Base-by-base conservation (phyloP, 1,140 invertebrate species). In the Mactra quadrangularis region DNA sequence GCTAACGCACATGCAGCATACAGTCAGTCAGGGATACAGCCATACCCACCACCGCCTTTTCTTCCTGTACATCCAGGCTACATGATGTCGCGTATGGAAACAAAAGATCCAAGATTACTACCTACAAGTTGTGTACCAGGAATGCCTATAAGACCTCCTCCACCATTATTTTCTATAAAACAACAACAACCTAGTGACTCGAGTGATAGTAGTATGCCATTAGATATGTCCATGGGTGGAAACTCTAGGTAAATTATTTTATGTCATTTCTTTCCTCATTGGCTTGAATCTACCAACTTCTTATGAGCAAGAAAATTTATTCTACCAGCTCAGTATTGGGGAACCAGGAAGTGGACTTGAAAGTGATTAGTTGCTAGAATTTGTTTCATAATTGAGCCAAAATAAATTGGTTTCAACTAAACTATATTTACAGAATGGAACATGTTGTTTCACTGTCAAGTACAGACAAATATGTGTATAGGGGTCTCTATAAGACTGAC, bases 141-240 rank as follows among this genome's bases (percentile, higher is more conserved):
- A 2, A 33, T 55, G 70, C 70, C 70, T 19, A 22, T 55, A 9
- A 29, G 70, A 15, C 53, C 53, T 38, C 70, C 50, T 0, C 70
- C 50, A 45, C 45, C 52, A 31, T 31, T 31, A 27, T 38, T 57
- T 22, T 35, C 27, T 3, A 38, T 31, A 22, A 22, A 52, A 25
- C 38, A 55, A 33, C 47, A 68, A 27, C 27, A 9, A 1, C 64
- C 22, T 3, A 41, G n/a, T 3, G 31, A 31, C 29, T 38, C 45
- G 17, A 25, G 45, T 31, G 70, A 72, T 41, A 9, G 31, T 7
- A 72, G 33, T 29, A 41, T 72, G 19, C 70, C 70, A 72, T 57
- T 72, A 72, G 70, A 72, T n/a, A 72, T 72, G 70, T 72, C 70
- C 9, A 3, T 72, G 22, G 22, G 50, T 35, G 70, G 70, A 57